Base-by-base conservation (phyloP, 2,797 vertebrate species). In the Thripadectes ignobilis region DNA sequence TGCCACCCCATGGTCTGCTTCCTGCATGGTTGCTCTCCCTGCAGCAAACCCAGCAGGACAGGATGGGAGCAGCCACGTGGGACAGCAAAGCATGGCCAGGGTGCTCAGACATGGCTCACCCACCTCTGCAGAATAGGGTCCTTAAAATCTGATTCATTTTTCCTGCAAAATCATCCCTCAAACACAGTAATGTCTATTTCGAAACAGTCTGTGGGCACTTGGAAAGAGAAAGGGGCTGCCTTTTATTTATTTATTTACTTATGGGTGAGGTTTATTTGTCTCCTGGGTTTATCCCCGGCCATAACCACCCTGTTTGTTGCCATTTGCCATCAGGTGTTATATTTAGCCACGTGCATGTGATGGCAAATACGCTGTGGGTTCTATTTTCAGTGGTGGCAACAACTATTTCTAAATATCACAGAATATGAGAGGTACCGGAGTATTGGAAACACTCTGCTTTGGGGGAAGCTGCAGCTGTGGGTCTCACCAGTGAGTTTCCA, bases 51-150 rank as follows among this genome's bases (percentile, higher is more conserved):
- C 3, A 2, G 19, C 10, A 7, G 0, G 1, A 7, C 3, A 16
- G 58, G 34, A 1, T 1, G 7, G 14, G 43, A 54, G 39, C 29
- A 6, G 58, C 27, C 2, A 12, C 1, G 14, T 4, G 7, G 4
- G 24, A 15, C 2, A 26, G 75, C 1, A 3, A 3, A 23, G 73
- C 41, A 1, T 0, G 0, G 49, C 58, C 1, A 0, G 29, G 49
- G 45, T 7, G 8, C 69, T 32, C 2, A 0, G 62, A 8, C 26
- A 0, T 0, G 32, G 49, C 68, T 62, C 38, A 22, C 12, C 5
- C 19, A 5, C 21, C 27, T 4, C 58, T 12, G n/a, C 39, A 14
- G 14, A 34, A 38, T 0, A 39, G 15, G 15, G 14, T 9, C 20
- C 74, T 54, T 9, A 16, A 41, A 30, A 41, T 4, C 32, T 26